Percentiles rank a stretch among this genome's conserved stretches.
Evolutionary conservation across 1,140 invertebrate genomes (phyloP).

Genomic region (Sitophilus oryzae): DNA sequence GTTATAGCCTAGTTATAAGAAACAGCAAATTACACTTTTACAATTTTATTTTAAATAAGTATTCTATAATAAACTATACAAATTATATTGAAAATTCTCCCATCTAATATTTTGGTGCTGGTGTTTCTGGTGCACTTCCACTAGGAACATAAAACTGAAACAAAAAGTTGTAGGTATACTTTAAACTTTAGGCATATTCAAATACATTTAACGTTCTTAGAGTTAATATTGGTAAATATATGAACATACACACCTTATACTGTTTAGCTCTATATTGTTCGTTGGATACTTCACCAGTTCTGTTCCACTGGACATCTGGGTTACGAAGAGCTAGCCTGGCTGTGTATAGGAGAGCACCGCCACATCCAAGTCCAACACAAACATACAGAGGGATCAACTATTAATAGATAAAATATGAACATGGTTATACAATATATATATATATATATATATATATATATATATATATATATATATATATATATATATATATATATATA

Average conservation of each 20-base stretch:
- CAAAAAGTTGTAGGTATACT: conserved; percentile 9
- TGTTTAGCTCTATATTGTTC: conserved; percentile 70
- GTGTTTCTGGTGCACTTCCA: conserved; percentile 53
- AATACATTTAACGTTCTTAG: too few relatives aligned
- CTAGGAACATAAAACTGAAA: conserved; percentile 63
- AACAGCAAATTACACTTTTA: too few relatives aligned
- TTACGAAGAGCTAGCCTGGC: conserved; percentile 62
- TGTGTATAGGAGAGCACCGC: conserved; percentile 57
- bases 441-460: background rate
- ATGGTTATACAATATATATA: too few relatives aligned
- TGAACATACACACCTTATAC: conserved; percentile 77
- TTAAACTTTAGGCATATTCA: background rate
- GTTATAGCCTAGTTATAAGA: too few relatives aligned
- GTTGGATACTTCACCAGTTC: conserved; percentile 72
- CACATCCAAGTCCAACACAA: conserved; percentile 59
- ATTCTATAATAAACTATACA: conserved; percentile 11
- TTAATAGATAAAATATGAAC: conserved; percentile 33
- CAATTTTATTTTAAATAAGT: conserved; percentile 11
- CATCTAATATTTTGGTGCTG: conserved; percentile 58
- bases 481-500: conserved; percentile 2
- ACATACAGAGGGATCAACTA: conserved; percentile 74
- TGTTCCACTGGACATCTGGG: conserved; percentile 76
- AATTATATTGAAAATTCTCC: too few relatives aligned
- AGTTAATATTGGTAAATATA: too few relatives aligned
- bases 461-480: conserved; percentile 3